Evolutionary conservation across 2,113 vertebrate genomes (phyloP).

Genomic region (Trinectes maculatus): DNA sequence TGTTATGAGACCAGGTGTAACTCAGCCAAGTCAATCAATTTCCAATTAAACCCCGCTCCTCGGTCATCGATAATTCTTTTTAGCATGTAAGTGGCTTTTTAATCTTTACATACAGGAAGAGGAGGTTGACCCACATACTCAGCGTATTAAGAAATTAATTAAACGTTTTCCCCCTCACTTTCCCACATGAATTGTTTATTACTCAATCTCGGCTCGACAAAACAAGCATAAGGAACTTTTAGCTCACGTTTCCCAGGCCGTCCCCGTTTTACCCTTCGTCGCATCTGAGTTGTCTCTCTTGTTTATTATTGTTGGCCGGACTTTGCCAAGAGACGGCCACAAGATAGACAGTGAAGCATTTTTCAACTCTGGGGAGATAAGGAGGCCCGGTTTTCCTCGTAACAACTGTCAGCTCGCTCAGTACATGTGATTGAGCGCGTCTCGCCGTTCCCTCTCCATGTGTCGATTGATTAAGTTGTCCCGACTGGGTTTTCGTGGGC

Average conservation of each 20-base stretch:
- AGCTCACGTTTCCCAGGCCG: neutral
- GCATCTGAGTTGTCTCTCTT: neutral
- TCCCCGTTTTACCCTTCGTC: neutral
- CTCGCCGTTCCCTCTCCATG: slow-evolving; percentile 29
- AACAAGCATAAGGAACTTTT: too few species aligned
- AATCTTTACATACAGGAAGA: slow-evolving; percentile 55
- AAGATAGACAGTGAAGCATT: slow-evolving; percentile 23
- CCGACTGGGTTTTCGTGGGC: slow-evolving; percentile 38
- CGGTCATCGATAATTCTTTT: slow-evolving; percentile 64
- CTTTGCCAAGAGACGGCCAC: neutral
- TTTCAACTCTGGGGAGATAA: slow-evolving; percentile 33
- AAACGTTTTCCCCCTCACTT: too few species aligned
- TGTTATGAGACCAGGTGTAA: slow-evolving; percentile 69
- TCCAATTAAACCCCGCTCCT: slow-evolving; percentile 64
- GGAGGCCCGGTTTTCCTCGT: slow-evolving; percentile 13
- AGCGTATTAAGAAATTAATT: slow-evolving; percentile 52
- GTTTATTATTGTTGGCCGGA: neutral
- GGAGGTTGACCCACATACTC: slow-evolving; percentile 50
- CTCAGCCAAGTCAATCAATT: slow-evolving; percentile 72
- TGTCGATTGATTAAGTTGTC: slow-evolving; percentile 71
- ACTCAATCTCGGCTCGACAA: too few species aligned
- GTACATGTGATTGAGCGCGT: slow-evolving; percentile 55
- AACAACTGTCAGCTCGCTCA: slow-evolving; percentile 40
- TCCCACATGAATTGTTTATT: too few species aligned
- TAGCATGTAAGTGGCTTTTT: slow-evolving; percentile 58